Evolutionary conservation across 2,888 invertebrate genomes (phyloP).

Genomic region (Nomada lathburiana): DNA sequence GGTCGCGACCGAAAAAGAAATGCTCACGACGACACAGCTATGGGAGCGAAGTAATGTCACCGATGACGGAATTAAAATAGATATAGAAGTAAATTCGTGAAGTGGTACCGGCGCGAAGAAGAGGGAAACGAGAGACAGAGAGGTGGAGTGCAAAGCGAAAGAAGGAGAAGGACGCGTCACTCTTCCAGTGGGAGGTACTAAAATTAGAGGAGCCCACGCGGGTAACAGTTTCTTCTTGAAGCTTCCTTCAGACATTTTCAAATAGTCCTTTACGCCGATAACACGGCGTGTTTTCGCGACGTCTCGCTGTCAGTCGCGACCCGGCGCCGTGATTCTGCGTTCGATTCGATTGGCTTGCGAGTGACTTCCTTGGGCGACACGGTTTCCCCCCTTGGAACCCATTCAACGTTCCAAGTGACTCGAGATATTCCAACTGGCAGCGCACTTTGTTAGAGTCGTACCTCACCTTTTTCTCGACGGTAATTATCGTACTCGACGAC

Average conservation of each 20-base stretch:
- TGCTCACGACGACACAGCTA: conserved; percentile 28
- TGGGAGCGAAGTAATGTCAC: conserved; percentile 53
- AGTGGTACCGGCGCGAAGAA: conserved; percentile 20
- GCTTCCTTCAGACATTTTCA: conserved; percentile 73
- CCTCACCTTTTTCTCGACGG: background rate
- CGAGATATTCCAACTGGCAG: conserved; percentile 34
- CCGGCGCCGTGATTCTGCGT: conserved; percentile 44
- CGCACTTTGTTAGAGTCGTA: conserved; percentile 10
- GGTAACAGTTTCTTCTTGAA: conserved; percentile 64
- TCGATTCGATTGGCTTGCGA: conserved; percentile 42
- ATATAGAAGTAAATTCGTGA: conserved; percentile 60
- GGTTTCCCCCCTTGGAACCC: conserved; percentile 38
- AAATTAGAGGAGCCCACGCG: conserved; percentile 77
- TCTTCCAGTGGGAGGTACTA: conserved; percentile 78
- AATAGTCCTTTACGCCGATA: conserved; percentile 75
- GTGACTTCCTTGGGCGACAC: conserved; percentile 37
- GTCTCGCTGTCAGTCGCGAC: conserved; percentile 48
- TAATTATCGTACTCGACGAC: conserved; percentile 14
- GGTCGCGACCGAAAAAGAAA: background rate
- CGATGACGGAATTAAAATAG: conserved; percentile 75
- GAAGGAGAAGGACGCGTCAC: conserved; percentile 49
- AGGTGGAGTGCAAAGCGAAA: conserved; percentile 23
- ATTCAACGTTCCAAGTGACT: conserved; percentile 38
- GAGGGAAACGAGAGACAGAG: conserved; percentile 13
- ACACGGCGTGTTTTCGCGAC: conserved; percentile 62